Base-by-base conservation (phyloP, 2,888 invertebrate genomes). In the Gryllus longicercus region DNA sequence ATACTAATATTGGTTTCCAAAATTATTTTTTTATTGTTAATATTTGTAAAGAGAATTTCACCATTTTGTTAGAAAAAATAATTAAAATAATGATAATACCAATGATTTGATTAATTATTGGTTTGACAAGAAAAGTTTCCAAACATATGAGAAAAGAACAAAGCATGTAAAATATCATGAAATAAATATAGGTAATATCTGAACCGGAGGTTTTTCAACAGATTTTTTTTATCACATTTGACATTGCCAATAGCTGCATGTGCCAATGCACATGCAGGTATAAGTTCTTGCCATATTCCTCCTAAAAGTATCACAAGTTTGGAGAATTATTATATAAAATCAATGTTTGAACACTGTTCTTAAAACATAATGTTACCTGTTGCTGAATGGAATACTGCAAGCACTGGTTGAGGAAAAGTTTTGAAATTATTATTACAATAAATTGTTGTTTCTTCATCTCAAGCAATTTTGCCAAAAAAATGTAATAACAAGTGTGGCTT, bases 261-360 rank as follows among this genome's bases (percentile, higher is more conserved):
- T n/a, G n/a, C n/a, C n/a, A n/a, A n/a, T n/a, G n/a, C 94, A 85
- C 97, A 98, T 80, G 95, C 94, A 91, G 99, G 92, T 99, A 99
- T 99, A 81, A 99, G 96, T 81, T 99, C 97, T 88, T 99, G 99
- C 99, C 99, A 99, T 0, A 98, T 96, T 88, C 99, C 99, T 84
- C 99, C 98, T 88, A 88, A 51, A n/a, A 50, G 78, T 77, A 21
- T 21, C 2, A 25, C 2, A 49, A 38, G 38, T 38, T 38, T 38
- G 38, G 38, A 38, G 38, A 38, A 38, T 38, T 5, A 38, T 38
- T 38, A 5, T 38, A 38, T 38, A 38, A 38, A 38, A 11, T 21
- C 1, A 51, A 11, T 25, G 12, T 14, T n/a, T 16, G 18, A 78
- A 38, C 5, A 38, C 1, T 38, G 5, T 5, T 38, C 38, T 38